Evolutionary conservation across 2,888 invertebrate genomes (phyloP).

Genomic region (Aethes cnicana): DNA sequence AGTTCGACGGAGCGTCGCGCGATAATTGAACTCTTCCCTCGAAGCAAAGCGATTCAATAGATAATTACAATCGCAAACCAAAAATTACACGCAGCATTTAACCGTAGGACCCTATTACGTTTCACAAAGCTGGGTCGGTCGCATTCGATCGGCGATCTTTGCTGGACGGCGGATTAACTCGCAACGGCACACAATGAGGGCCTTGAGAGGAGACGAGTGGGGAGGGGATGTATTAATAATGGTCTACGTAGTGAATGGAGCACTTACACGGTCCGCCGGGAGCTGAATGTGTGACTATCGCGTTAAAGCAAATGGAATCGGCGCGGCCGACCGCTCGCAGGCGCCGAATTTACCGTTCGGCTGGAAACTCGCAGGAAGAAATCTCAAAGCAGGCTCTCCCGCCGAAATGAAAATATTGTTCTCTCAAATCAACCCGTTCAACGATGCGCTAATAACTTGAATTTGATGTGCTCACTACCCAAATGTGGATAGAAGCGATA

Average conservation of each 20-base stretch:
- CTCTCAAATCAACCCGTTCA: conserved; percentile 19
- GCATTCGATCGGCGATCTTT: conserved; percentile 74
- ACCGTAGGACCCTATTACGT: conserved; percentile 74
- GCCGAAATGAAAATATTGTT: conserved; percentile 26
- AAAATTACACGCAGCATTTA: conserved; percentile 79
- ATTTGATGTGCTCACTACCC: too few species aligned
- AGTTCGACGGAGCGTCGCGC: conserved; percentile 66
- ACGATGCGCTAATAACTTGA: conserved; percentile 25
- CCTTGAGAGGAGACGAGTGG: conserved; percentile 65
- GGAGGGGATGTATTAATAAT: conserved; percentile 79
- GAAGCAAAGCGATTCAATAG: conserved; percentile 68
- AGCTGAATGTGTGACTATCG: conserved; percentile 78
- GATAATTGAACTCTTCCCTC: conserved; percentile 78
- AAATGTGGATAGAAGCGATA: too few species aligned
- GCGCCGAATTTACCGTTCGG: conserved; percentile 68
- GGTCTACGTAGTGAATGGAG: conserved; percentile 75
- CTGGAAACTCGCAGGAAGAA: conserved; percentile 56
- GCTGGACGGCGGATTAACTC: conserved; percentile 75
- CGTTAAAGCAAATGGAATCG: conserved; percentile 78
- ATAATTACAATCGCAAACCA: conserved; percentile 81
- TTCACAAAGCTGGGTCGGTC: conserved; percentile 72
- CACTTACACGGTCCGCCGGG: conserved; percentile 78
- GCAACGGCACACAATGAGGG: conserved; percentile 70
- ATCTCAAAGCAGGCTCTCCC: conserved; percentile 40
- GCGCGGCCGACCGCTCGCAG: conserved; percentile 62